Evolutionary conservation across 2,888 invertebrate genomes (phyloP).

Genomic region (Acanthosoma haemorrhoidale): DNA sequence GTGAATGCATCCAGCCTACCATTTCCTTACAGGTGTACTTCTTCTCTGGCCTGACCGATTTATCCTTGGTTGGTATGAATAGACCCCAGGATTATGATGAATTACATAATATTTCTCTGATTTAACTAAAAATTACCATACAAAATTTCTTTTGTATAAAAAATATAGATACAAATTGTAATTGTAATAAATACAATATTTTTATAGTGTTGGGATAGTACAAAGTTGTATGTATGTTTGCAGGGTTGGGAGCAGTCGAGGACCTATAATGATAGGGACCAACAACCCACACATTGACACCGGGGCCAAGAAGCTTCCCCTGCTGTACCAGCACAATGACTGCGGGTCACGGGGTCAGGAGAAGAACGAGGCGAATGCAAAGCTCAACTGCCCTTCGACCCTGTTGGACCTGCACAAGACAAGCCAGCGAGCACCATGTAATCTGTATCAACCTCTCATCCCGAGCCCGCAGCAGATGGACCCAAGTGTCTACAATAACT

Average conservation of each 20-base stretch:
- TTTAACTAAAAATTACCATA: too few species aligned
- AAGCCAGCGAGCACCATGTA: conserved; percentile 34
- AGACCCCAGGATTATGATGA: too few species aligned
- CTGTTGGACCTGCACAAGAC: conserved; percentile 37
- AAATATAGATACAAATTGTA: too few species aligned
- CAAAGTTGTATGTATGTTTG: too few species aligned
- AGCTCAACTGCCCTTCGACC: conserved; percentile 37
- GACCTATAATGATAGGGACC: conserved; percentile 14
- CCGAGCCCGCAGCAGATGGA: background rate
- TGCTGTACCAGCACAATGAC: conserved; percentile 39
- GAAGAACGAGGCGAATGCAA: conserved; percentile 40
- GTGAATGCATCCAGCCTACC: too few species aligned
- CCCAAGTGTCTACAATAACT: conserved; percentile 1
- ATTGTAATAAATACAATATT: too few species aligned
- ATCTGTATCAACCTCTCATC: conserved; percentile 36
- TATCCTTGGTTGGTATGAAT: too few species aligned
- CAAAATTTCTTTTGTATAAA: too few species aligned
- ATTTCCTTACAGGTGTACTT: too few species aligned
- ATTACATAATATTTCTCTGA: too few species aligned
- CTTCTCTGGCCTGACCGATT: too few species aligned
- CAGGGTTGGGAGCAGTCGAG: conserved; percentile 13
- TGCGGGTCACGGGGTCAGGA: conserved; percentile 33
- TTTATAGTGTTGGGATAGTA: too few species aligned
- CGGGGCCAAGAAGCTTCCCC: conserved; percentile 37
- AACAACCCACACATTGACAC: conserved; percentile 34